Evolutionary conservation across 1,140 invertebrate genomes (phyloP).

Genomic region (Drosophila seguyi): DNA sequence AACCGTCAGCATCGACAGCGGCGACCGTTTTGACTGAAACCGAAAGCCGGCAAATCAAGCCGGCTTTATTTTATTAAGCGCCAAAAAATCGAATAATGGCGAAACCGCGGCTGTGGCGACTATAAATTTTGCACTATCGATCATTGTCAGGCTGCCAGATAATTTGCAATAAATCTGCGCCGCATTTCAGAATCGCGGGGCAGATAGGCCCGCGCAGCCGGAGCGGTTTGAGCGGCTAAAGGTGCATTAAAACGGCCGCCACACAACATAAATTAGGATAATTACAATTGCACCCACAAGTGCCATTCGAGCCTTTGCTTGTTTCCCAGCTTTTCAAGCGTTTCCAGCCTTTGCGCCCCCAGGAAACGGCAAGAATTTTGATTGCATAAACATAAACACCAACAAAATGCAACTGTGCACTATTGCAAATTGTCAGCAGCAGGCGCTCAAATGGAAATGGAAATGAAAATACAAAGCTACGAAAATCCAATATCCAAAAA

Average conservation of each 20-base stretch:
- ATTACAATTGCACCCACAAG: slow-evolving; percentile 84
- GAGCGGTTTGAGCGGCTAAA: slow-evolving; percentile 15
- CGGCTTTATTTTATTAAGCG: slow-evolving; percentile 49
- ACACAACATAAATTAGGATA: slow-evolving; percentile 82
- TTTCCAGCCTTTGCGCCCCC: slow-evolving; percentile 10
- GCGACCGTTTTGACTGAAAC: slow-evolving; percentile 48
- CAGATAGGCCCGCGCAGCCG: slow-evolving; percentile 4
- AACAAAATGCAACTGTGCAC: slow-evolving; percentile 25
- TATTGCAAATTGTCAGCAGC: slow-evolving; percentile 53
- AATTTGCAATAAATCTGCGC: slow-evolving; percentile 80
- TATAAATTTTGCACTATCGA: slow-evolving; percentile 77
- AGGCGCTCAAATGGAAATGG: slow-evolving; percentile 65
- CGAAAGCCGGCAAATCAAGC: slow-evolving; percentile 38
- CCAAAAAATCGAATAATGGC: slow-evolving; percentile 22
- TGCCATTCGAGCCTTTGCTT: slow-evolving; percentile 62
- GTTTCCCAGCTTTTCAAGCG: slow-evolving; percentile 3
- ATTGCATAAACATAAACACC: slow-evolving; percentile 72
- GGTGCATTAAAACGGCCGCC: slow-evolving; percentile 47
- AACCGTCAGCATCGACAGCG: slow-evolving; percentile 38
- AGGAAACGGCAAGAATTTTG: slow-evolving; percentile 73
- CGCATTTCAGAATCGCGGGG: slow-evolving; percentile 61
- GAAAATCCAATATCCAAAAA: slow-evolving; percentile 65
- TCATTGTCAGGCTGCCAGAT: slow-evolving; percentile 75
- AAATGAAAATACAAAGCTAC: slow-evolving; percentile 36
- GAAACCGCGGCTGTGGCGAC: slow-evolving; percentile 33